Conservation (phyloP, 2,888 invertebrate genomes). For the Odontothrips loti region DNA sequence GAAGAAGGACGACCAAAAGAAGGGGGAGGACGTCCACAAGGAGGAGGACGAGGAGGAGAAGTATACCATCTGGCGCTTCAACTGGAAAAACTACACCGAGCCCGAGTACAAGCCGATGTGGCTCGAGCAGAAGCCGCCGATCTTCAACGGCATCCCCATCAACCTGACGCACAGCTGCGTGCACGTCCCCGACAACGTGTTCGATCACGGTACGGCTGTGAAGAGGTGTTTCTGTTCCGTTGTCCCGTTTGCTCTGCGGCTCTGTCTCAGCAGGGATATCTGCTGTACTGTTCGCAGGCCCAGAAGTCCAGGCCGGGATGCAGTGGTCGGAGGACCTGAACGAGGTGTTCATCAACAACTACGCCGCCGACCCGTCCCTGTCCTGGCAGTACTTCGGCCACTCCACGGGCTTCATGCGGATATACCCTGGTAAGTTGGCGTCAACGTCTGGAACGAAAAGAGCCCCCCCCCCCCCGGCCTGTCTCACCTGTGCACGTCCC, state of each 20-base stretch:
- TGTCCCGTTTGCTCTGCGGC: not conserved
- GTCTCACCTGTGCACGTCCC: too few species aligned
- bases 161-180: slow-evolving; percentile 79
- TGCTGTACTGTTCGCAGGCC: not conserved
- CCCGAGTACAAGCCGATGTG: slow-evolving; percentile 1
- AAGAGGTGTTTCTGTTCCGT: not conserved
- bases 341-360: slow-evolving; percentile 77
- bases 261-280: not conserved
- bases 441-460: too few species aligned
- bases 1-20: slow-evolving; percentile 40
- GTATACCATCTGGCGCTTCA: slow-evolving; percentile 28
- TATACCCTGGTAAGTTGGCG: slow-evolving; percentile 67
- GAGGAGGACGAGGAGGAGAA: slow-evolving; percentile 42
- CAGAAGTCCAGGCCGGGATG: slow-evolving; percentile 67
- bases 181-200: slow-evolving; percentile 92
- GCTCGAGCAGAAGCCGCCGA: slow-evolving; percentile 50
- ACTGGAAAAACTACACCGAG: not conserved
- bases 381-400: slow-evolving; percentile 99
- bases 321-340: slow-evolving; percentile 87
- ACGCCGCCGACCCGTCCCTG: slow-evolving; percentile 79
- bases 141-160: slow-evolving; percentile 79
- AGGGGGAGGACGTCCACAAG: slow-evolving; percentile 18
- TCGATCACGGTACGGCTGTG: slow-evolving; percentile 62
- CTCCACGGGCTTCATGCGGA: slow-evolving; percentile 84
- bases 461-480: too few species aligned